Percentiles rank a stretch among this genome's conserved stretches.
Conservation (phyloP, 2,888 invertebrate genomes). For the Rhynchonema sp. region DNA sequence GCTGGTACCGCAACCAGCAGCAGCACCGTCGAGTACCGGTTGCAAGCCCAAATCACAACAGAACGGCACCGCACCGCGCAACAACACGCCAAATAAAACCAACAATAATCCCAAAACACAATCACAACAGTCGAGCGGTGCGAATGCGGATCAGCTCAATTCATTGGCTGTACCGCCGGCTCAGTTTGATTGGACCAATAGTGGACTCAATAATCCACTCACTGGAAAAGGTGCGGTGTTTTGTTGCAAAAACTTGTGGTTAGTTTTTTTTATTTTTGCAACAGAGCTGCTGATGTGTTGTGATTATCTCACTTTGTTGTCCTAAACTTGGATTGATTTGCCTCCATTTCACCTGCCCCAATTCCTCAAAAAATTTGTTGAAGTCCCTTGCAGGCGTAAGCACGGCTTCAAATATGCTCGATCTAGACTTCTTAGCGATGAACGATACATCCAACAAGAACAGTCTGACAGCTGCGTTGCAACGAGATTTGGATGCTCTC, state of each 20-base stretch:
- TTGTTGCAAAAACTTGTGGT: too few species aligned
- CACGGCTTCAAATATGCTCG: background rate
- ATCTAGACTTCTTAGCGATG: background rate
- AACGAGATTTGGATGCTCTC: background rate
- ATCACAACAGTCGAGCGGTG: too few species aligned
- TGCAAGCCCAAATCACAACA: background rate
- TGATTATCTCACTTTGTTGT: too few species aligned
- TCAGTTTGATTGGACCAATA: constrained; percentile 18
- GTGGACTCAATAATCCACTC: constrained; percentile 18
- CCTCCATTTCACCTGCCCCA: too few species aligned
- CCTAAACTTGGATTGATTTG: too few species aligned
- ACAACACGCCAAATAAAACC: background rate
- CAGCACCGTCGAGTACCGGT: background rate
- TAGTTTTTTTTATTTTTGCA: too few species aligned
- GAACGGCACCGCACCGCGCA: background rate
- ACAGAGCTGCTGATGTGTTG: too few species aligned
- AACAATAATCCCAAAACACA: too few species aligned
- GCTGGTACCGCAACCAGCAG: background rate
- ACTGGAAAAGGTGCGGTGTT: constrained; percentile 8
- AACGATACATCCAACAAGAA: background rate
- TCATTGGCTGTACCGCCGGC: constrained; percentile 17
- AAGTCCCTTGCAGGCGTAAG: background rate
- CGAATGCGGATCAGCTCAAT: background rate
- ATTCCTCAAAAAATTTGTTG: too few species aligned
- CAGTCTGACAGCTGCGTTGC: background rate